Conservation (phyloP, 1,140 invertebrate species). For the Colletes latitarsis region DNA sequence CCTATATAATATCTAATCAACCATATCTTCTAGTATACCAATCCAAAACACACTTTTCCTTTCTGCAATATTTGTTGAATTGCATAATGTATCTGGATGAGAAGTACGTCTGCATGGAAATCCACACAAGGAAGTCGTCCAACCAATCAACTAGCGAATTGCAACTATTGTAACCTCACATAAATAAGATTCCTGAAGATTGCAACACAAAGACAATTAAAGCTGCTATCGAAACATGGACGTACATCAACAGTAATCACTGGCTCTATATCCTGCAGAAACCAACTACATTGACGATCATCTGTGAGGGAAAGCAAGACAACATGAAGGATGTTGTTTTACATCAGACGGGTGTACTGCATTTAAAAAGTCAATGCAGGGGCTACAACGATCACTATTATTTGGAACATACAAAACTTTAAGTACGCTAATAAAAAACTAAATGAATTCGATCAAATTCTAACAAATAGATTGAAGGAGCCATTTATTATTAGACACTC, state of each 20-base stretch:
- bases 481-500: no score
- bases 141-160: no score
- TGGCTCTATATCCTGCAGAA: not conserved
- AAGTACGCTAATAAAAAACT: constrained; percentile 2
- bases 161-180: not conserved
- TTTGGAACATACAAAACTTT: not conserved
- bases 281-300: not conserved
- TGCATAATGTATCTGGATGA: not conserved
- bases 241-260: not conserved
- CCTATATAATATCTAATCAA: not conserved
- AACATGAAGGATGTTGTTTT: not conserved
- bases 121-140: not conserved
- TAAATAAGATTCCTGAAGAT: not conserved
- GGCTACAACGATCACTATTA: not conserved
- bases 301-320: not conserved
- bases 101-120: not conserved
- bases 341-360: not conserved
- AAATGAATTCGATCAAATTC: no score
- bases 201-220: not conserved
- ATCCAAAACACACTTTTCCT: not conserved
- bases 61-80: not conserved
- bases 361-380: not conserved
- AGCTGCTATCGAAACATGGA: not conserved
- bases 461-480: no score
- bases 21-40: not conserved